Evolutionary conservation across 2,888 invertebrate species (phyloP), one percentile per base, ranked within the genome.

Genomic region (Euproctis similis): DNA sequence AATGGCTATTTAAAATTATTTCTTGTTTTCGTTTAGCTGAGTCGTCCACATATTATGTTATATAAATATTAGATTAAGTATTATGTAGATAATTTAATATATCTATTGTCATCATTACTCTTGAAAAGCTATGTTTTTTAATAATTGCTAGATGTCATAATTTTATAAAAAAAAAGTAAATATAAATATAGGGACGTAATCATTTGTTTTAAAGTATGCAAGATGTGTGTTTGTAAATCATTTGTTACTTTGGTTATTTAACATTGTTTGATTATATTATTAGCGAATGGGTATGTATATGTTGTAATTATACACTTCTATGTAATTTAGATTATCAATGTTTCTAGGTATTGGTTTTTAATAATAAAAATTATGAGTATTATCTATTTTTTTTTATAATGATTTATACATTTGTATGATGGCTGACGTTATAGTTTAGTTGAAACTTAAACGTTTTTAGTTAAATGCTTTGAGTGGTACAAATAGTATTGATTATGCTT

Each of bases 61-160:
- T 14, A 6, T 4, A 6, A 14, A 6, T 4, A 14, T 4, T 4
- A 4, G 4, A 14, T 4, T 14, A 28, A 28, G 24, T 33, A 26
- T 26, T 24, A 45, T 48, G 48, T 48, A 45, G 42, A 45, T 48
- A 44, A 32, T 34, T 30, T 36, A 35, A 27, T 12, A 10, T 16
- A 26, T 22, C 23, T 28, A 16, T 23, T 30, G 21, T 11, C 11
- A 26, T 9, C 24, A 26, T 28, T 8, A 9, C 13, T 24, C 27
- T 17, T 3, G 17, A 14, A 16, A 24, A 20, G 4, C n/a, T 21
- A 21, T 8, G 2, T 21, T 21, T 21, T 21, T 8, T 3, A 31
- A 16, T 14, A 11, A 31, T 9, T 19, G 18, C 18, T 17, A 14
- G 4, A 14, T 14, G 14, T 14, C 6, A 14, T 14, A 6, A 14